Evolutionary conservation across 2,888 invertebrate species (phyloP).

Genomic region (Drosophila quasianomalipes): DNA sequence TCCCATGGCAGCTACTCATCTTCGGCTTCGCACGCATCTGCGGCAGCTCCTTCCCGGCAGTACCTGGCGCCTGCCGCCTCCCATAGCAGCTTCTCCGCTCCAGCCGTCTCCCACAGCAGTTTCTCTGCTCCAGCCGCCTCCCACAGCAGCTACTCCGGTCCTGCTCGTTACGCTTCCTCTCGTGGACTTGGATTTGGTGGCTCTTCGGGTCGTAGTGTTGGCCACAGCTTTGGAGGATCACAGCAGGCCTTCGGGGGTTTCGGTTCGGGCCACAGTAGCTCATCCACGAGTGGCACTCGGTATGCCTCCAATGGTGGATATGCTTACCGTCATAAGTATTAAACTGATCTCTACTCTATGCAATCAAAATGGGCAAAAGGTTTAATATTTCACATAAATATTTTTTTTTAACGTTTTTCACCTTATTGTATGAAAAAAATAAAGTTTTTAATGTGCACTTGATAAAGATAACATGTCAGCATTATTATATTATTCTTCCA

Average conservation of each 20-base stretch:
- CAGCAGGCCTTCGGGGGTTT: conserved; percentile 4
- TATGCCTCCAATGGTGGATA: conserved; percentile 78
- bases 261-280: conserved; percentile 17
- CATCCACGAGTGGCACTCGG: conserved; percentile 47
- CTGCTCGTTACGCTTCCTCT: conserved; percentile 35
- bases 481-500: background rate
- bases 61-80: conserved; percentile 15
- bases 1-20: conserved; percentile 23
- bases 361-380: conserved; percentile 16
- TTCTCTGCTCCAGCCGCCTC: conserved; percentile 23
- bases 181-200: conserved; percentile 29
- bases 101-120: conserved; percentile 7
- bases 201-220: conserved; percentile 24
- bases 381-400: conserved; percentile 1
- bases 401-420: conserved; percentile 21
- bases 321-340: conserved; percentile 60
- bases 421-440: conserved; percentile 10
- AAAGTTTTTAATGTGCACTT: conserved; percentile 8
- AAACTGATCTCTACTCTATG: conserved; percentile 41
- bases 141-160: conserved; percentile 4
- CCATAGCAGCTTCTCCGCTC: conserved; percentile 14
- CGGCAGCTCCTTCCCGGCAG: conserved; percentile 23
- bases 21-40: conserved; percentile 24
- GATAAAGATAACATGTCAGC: background rate
- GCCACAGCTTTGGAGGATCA: conserved; percentile 33